Evolutionary conservation across 2,888 invertebrate genomes (phyloP).

Genomic region (Amiota mariae): DNA sequence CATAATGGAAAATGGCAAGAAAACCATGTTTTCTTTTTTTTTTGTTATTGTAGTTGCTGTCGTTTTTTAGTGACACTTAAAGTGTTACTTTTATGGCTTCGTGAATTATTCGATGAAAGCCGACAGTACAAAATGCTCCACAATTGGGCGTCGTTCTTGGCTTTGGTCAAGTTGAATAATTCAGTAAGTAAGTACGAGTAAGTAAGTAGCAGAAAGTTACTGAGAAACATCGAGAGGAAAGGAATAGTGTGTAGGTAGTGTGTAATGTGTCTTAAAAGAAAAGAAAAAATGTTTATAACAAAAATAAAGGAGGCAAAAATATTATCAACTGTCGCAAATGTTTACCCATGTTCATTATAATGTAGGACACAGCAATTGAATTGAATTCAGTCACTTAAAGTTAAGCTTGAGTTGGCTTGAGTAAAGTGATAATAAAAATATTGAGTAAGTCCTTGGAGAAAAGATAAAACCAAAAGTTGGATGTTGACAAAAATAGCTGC

Average conservation of each 20-base stretch:
- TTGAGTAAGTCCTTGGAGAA: too few relatives aligned
- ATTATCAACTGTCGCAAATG: neutral
- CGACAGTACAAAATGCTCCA: neutral
- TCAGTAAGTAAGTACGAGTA: neutral
- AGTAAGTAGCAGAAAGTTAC: too few relatives aligned
- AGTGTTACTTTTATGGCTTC: slow-evolving; percentile 59
- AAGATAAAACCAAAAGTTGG: too few relatives aligned
- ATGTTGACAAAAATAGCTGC: too few relatives aligned
- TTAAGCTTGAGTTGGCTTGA: too few relatives aligned
- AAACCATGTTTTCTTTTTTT: slow-evolving; percentile 53
- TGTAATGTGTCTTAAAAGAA: neutral
- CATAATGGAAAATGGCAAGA: slow-evolving; percentile 31
- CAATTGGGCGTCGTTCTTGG: too few relatives aligned
- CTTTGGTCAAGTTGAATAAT: neutral
- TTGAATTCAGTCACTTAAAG: too few relatives aligned
- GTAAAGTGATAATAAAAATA: too few relatives aligned
- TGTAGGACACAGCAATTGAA: too few relatives aligned
- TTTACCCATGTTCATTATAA: too few relatives aligned
- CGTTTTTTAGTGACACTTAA: slow-evolving; percentile 59
- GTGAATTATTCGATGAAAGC: neutral
- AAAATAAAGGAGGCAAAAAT: neutral
- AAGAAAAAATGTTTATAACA: neutral
- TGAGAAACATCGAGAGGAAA: too few relatives aligned
- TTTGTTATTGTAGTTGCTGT: slow-evolving; percentile 40
- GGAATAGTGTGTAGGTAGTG: too few relatives aligned